These are phyloP conservation scores for Panthera tigris DNA, from an alignment of 2,113 vertebrate genomes.

Conservation along the genomic window DNA sequence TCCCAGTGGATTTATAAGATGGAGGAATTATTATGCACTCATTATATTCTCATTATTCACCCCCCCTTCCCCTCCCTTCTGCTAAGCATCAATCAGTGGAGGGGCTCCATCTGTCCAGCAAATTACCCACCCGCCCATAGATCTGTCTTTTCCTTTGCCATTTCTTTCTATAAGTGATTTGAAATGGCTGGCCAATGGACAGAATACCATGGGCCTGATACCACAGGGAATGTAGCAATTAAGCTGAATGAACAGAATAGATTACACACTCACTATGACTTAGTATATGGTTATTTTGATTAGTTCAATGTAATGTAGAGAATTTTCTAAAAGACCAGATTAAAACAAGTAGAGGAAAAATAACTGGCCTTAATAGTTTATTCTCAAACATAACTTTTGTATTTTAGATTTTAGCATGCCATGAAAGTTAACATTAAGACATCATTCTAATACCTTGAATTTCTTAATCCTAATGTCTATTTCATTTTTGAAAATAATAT, in stretches of 20 bases:
- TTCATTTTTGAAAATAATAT: neutral
- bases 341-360: neutral
- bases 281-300: neutral
- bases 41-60: neutral
- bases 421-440: constrained; percentile 27
- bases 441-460: neutral
- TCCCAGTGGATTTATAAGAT: neutral
- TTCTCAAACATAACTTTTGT: neutral
- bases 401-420: neutral
- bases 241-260: neutral
- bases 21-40: neutral
- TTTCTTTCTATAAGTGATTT: neutral
- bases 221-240: neutral
- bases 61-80: neutral
- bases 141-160: neutral
- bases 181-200: neutral
- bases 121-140: neutral
- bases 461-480: constrained; percentile 3
- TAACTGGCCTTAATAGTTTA: neutral
- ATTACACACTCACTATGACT: neutral
- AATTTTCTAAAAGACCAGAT: neutral
- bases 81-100: neutral
- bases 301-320: neutral
- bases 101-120: neutral
- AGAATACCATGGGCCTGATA: neutral